Conservation (phyloP, 2,113 vertebrate species). For the Myocastor coypus region DNA sequence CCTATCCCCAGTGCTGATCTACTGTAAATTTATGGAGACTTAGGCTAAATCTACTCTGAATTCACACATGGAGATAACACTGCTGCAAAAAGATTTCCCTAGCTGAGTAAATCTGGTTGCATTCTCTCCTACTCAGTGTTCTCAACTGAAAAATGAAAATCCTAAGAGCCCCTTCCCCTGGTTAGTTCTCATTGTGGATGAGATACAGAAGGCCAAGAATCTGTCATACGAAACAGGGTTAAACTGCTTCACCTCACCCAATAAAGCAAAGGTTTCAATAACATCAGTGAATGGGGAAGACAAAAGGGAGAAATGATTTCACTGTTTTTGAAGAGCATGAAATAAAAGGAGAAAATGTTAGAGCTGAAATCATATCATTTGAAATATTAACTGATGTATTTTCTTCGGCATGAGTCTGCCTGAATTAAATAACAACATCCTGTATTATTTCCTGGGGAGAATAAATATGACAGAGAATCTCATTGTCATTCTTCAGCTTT, state of each 20-base stretch:
- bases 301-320: not conserved
- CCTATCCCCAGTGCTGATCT: too few species aligned
- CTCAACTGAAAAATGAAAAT: not conserved
- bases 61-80: too few species aligned
- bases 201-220: not conserved
- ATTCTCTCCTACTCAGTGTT: not conserved
- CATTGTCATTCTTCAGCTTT: not conserved
- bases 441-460: not conserved
- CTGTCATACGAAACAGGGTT: not conserved
- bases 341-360: not conserved
- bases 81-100: not conserved
- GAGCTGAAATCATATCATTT: not conserved
- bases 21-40: too few species aligned
- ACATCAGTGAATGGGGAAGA: not conserved
- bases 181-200: not conserved
- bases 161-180: not conserved
- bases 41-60: too few species aligned
- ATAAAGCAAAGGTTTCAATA: not conserved
- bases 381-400: slow-evolving; percentile 2
- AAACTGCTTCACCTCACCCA: not conserved
- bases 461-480: not conserved
- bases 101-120: not conserved
- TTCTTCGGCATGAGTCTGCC: not conserved
- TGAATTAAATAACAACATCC: not conserved
- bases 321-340: not conserved